These are phyloP conservation scores for Glyphotaelius pellucidus DNA, from an alignment of 2,888 invertebrate genomes.

Conservation along the genomic window DNA sequence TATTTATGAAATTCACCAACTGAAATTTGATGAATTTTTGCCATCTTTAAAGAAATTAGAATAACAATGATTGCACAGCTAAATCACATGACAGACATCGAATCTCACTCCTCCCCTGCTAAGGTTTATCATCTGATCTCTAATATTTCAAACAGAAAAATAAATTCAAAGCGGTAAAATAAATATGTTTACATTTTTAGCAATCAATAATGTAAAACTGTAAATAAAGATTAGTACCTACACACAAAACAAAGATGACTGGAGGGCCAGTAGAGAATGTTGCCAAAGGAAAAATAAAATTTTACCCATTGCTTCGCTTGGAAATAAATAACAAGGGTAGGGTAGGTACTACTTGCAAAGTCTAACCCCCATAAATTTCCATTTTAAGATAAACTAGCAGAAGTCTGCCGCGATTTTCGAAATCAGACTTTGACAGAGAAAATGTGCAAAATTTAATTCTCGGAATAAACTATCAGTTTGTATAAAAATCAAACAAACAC, in stretches of 20 bases:
- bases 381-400: no score
- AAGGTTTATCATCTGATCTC: not conserved
- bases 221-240: conserved; percentile 11
- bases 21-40: not conserved
- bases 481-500: no score
- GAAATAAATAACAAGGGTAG: no score
- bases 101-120: not conserved
- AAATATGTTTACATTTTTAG: not conserved
- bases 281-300: not conserved
- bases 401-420: no score
- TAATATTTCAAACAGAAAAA: conserved; percentile 10
- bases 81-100: not conserved
- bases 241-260: conserved; percentile 28
- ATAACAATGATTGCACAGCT: not conserved
- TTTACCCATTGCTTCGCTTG: not conserved
- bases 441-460: no score
- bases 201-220: conserved; percentile 22
- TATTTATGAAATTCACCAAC: not conserved
- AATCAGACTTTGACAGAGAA: no score
- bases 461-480: no score
- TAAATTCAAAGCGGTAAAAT: conserved; percentile 5
- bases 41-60: not conserved
- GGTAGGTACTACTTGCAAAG: no score
- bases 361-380: no score
- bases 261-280: conserved; percentile 4